Conservation (phyloP, 2,797 vertebrate species). For the Silurus aristotelis region DNA sequence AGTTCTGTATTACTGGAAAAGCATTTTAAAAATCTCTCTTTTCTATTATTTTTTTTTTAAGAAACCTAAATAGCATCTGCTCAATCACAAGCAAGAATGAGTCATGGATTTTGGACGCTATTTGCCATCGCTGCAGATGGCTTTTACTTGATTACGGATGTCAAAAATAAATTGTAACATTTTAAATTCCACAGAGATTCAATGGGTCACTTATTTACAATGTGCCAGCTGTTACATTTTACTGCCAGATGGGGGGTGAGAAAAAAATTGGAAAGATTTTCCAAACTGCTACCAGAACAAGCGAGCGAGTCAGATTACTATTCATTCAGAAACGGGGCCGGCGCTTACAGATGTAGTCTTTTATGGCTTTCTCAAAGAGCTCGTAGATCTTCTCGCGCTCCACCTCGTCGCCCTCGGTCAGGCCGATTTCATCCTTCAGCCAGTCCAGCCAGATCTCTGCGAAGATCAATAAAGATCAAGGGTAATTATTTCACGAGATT, state of each 20-base stretch:
- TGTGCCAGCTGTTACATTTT: background rate
- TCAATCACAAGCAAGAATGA: background rate
- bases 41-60: background rate
- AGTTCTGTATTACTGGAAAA: background rate
- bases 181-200: background rate
- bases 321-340: background rate
- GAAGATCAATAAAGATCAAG: background rate
- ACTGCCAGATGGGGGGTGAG: background rate
- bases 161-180: background rate
- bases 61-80: slow-evolving; percentile 6
- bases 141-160: background rate
- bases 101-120: background rate
- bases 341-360: slow-evolving; percentile 96
- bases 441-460: slow-evolving; percentile 97
- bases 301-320: background rate
- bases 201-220: background rate
- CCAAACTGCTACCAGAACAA: background rate
- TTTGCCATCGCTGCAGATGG: background rate
- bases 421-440: slow-evolving; percentile 93
- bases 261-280: background rate
- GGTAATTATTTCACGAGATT: background rate
- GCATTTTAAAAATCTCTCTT: background rate
- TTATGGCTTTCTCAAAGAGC: slow-evolving; percentile 89
- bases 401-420: slow-evolving; percentile 78
- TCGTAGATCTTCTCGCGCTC: slow-evolving; percentile 89